These are phyloP conservation scores for Helicoverpa armigera DNA, from an alignment of 1,140 invertebrate genomes.

Conservation along the genomic window DNA sequence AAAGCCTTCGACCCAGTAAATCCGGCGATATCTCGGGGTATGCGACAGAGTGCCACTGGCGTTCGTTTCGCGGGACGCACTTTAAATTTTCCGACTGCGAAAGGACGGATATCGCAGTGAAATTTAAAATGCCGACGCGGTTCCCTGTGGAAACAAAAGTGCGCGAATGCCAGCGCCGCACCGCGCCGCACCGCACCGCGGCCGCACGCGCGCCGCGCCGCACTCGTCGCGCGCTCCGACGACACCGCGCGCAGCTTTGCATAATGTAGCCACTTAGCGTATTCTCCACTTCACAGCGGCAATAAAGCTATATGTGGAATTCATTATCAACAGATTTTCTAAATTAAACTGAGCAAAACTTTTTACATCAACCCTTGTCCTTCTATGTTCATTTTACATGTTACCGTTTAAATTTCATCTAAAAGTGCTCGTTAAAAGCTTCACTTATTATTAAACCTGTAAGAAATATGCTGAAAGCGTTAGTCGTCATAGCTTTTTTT, in stretches of 20 bases:
- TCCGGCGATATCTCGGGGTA: slow-evolving; percentile 75
- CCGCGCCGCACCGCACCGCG: not conserved
- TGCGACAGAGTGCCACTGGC: slow-evolving; percentile 75
- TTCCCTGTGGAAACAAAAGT: slow-evolving; percentile 65
- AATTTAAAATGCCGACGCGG: slow-evolving; percentile 67
- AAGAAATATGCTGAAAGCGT: slow-evolving; percentile 40
- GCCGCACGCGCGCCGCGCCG: not conserved
- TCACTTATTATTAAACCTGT: slow-evolving; percentile 44
- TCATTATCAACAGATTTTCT: slow-evolving; percentile 53
- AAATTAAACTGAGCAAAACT: slow-evolving; percentile 34
- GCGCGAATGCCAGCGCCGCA: slow-evolving; percentile 38
- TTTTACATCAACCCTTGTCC: slow-evolving; percentile 30
- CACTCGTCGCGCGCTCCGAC: not conserved
- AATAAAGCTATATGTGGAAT: slow-evolving; percentile 59
- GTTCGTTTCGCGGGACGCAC: slow-evolving; percentile 69
- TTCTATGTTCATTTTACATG: slow-evolving; percentile 20
- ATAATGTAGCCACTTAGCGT: slow-evolving; percentile 70
- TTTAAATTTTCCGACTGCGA: slow-evolving; percentile 73
- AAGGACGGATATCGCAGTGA: slow-evolving; percentile 65
- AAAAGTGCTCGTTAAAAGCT: slow-evolving; percentile 40
- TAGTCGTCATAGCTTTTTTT: slow-evolving; percentile 32
- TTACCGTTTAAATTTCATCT: slow-evolving; percentile 26
- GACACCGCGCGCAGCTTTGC: slow-evolving; percentile 59
- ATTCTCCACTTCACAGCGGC: slow-evolving; percentile 55
- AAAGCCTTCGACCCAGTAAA: slow-evolving; percentile 80